Evolutionary conservation across 64 coral and sea anemone species (phyloP), one percentile per base, ranked within the genome.

Genomic region (Hydrozoanthus tunicans): DNA sequence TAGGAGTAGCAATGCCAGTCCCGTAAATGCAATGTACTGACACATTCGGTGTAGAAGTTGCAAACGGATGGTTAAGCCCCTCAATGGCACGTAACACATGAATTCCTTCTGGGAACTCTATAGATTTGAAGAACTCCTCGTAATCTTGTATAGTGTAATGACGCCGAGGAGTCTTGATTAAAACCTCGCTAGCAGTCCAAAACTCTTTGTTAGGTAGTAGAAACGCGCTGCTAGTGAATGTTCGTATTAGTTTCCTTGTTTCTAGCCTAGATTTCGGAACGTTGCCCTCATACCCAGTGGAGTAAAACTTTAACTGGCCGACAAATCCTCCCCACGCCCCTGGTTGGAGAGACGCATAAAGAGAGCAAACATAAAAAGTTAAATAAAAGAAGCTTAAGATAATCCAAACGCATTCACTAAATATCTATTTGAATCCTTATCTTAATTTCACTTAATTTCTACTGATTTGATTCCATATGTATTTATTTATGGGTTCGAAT

Each of bases 151-250:
- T 92, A 8, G 95, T 96, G 78, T 96, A 96, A 3, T 7, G 61
- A 4, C 92, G 95, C 13, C 66, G 6, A 3, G 92, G 88, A 8
- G 95, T 96, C 57, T 64, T 94, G 4, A 91, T 82, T 62, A 96
- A 83, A 20, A 96, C 78, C 73, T 94, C 95, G 9, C 89, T 78
- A 14, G 81, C 77, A 66, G 81, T 73, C 95, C 95, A 96, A 23
- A 96, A 77, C 56, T 96, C 95, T 17, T 75, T 80, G 25, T 92
- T 96, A 3, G 95, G 95, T 56, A 96, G 69, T 68, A 96, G 73
- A 27, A 61, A 96, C 7, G 86, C 81, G 70, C 94, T 96, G 17
- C 92, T 96, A 4, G 78, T 89, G 53, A 73, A 86, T 0, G 95
- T 94, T 20, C 95, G 64, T 26, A 94, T 92, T 78, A 94, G 89